Evolutionary conservation across 2,797 vertebrate genomes (phyloP).

Genomic region (Sparus aurata): DNA sequence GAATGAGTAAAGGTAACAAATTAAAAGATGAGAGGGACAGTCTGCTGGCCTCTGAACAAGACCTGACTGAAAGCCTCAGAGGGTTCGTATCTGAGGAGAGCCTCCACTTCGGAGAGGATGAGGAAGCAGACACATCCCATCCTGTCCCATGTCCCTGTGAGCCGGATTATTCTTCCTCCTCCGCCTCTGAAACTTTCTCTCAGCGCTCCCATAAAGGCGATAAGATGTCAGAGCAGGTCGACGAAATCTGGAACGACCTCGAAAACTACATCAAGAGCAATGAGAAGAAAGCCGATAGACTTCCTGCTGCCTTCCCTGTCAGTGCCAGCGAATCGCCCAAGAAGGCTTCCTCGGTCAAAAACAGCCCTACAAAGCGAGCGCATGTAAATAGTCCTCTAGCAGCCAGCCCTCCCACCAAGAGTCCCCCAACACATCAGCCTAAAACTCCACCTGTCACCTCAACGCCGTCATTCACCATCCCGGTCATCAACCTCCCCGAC

Average conservation of each 20-base stretch:
- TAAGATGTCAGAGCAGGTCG: conserved; percentile 93
- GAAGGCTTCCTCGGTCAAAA: conserved; percentile 59
- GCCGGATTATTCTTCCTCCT: conserved; percentile 85
- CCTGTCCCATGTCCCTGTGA: conserved; percentile 76
- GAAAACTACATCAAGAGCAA: conserved; percentile 99
- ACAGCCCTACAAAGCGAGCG: conserved; percentile 64
- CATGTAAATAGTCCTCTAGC: conserved; percentile 43
- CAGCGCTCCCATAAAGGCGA: conserved; percentile 87
- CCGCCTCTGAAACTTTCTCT: conserved; percentile 84
- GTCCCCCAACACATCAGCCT: conserved; percentile 58
- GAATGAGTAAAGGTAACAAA: conserved; percentile 63
- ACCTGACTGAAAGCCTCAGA: conserved; percentile 82
- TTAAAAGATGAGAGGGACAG: conserved; percentile 68
- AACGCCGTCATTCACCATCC: conserved; percentile 77
- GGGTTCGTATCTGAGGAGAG: conserved; percentile 92
- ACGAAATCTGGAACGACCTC: conserved; percentile 98
- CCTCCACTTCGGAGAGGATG: conserved; percentile 89
- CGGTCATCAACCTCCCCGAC: conserved; percentile 82
- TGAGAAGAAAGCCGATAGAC: conserved; percentile 93
- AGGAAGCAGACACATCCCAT: conserved; percentile 59
- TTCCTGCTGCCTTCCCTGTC: conserved; percentile 96
- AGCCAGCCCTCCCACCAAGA: conserved; percentile 52
- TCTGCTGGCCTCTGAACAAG: conserved; percentile 84
- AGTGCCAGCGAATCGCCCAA: conserved; percentile 86
- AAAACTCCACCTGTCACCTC: conserved; percentile 60